A percentile compares a stretch with the other conserved stretches of the same genome.
Evolutionary conservation across 2,797 vertebrate species (phyloP).

Genomic region (Lithobates pipiens): DNA sequence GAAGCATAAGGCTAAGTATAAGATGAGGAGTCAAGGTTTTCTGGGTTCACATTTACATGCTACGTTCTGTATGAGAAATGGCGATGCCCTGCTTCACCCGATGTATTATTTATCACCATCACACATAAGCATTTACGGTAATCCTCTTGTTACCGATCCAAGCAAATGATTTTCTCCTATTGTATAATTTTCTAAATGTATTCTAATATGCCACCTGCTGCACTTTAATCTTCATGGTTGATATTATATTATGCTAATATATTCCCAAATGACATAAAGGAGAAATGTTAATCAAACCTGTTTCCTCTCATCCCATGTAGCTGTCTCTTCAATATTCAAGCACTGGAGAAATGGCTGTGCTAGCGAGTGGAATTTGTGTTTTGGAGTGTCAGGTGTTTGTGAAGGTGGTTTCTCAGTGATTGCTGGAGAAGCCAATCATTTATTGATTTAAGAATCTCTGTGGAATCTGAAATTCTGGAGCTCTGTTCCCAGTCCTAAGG

Average conservation of each 20-base stretch:
- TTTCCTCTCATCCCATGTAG: background rate
- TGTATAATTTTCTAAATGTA: conserved; percentile 11
- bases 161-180: background rate
- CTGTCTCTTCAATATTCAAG: conserved; percentile 16
- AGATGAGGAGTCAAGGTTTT: too few relatives aligned
- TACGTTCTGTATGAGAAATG: background rate
- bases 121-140: background rate
- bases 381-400: conserved; percentile 3
- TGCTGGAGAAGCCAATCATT: background rate
- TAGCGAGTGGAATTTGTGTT: background rate
- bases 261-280: conserved; percentile 13
- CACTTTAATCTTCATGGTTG: conserved; percentile 18
- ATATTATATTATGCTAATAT: conserved; percentile 27
- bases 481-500: background rate
- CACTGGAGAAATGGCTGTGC: conserved; percentile 6
- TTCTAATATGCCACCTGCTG: conserved; percentile 33
- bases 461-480: background rate
- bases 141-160: background rate
- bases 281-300: conserved; percentile 41
- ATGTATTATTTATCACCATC: background rate
- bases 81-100: background rate
- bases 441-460: background rate
- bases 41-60: background rate
- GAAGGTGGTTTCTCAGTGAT: background rate
- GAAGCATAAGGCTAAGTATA: too few relatives aligned